Conservation (phyloP, 2,113 vertebrate genomes). For the human region GRCh38 chr2:139682001-139682500, state of each 20-base stretch:
- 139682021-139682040: not conserved
- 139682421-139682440: not conserved
- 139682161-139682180: no score
- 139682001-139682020: not conserved
- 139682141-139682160: no score
- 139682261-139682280: not conserved
- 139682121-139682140: no score
- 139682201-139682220: no score
- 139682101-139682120: not conserved
- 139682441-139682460: not conserved
- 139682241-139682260: not conserved
- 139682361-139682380: not conserved
- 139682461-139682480: not conserved
- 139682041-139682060: not conserved
- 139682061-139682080: not conserved
- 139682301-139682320: not conserved
- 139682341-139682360: not conserved
- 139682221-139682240: no score
- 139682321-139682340: not conserved
- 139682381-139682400: not conserved
- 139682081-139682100: not conserved
- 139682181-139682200: no score
- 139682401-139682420: not conserved
- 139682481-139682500: not conserved
- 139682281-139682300: not conserved